phyloP scores from a whole-genome alignment of 2,888 invertebrate genomes.

The Drosophila borborema region DNA sequence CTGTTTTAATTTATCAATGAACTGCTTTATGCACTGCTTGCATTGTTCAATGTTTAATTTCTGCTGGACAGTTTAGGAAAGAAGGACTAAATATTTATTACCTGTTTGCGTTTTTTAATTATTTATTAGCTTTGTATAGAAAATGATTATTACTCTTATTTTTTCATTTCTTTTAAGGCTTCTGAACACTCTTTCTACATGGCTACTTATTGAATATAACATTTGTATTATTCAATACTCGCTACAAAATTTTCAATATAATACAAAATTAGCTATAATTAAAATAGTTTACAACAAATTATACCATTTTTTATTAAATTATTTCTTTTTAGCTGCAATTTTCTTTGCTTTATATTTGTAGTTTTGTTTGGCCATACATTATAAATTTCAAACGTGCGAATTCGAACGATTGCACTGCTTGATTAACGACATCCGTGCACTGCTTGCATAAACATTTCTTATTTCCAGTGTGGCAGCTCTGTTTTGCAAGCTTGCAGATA shows the following conservation, averaged over 20 bases:
- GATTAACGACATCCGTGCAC: not conserved
- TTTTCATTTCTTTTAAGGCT: too few relatives aligned
- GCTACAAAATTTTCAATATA: too few relatives aligned
- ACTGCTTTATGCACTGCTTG: conserved; percentile 1
- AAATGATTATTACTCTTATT: too few relatives aligned
- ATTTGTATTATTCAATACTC: too few relatives aligned
- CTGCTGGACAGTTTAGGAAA: not conserved
- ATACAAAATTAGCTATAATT: too few relatives aligned
- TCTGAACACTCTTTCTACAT: too few relatives aligned
- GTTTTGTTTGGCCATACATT: not conserved
- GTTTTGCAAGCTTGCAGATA: too few relatives aligned
- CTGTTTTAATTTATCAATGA: not conserved
- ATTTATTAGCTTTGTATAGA: too few relatives aligned
- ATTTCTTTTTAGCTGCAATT: too few relatives aligned
- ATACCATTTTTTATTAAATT: too few relatives aligned
- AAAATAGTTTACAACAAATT: too few relatives aligned
- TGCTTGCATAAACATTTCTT: not conserved
- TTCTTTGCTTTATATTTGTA: not conserved
- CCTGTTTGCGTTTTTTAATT: not conserved
- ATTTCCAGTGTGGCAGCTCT: conserved; percentile 13
- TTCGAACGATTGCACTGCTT: conserved; percentile 12
- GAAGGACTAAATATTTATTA: not conserved
- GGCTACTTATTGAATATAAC: too few relatives aligned
- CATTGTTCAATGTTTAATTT: not conserved
- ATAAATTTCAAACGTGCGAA: not conserved